A percentile compares a stretch with the other conserved stretches of the same genome.
phyloP scores from a whole-genome alignment of 2,797 vertebrate genomes.

The Graptemys geographica region DNA sequence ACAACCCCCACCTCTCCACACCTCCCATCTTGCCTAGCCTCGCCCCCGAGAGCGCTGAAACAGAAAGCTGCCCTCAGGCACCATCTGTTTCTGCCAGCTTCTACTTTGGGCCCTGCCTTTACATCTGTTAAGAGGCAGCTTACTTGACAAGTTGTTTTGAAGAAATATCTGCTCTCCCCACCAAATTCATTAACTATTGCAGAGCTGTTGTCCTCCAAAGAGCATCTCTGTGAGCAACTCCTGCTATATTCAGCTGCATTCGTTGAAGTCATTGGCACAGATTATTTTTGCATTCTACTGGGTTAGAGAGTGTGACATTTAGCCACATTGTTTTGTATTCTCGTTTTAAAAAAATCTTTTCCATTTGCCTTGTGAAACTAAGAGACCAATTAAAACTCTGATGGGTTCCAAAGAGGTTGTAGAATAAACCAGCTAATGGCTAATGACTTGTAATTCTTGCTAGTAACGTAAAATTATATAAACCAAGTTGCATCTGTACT shows the following conservation, averaged over 20 bases:
- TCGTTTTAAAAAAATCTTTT: constrained; percentile 65
- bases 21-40: constrained; percentile 75
- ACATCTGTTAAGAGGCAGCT: constrained; percentile 84
- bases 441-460: constrained; percentile 76
- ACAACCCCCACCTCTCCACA: constrained; percentile 66
- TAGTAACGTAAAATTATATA: constrained; percentile 73
- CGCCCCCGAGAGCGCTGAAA: constrained; percentile 81
- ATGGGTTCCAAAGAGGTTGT: constrained; percentile 75
- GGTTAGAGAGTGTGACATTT: constrained; percentile 54
- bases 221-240: constrained; percentile 48
- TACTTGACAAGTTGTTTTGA: constrained; percentile 84
- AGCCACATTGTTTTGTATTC: constrained; percentile 70
- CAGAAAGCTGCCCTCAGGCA: constrained; percentile 84
- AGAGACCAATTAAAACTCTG: constrained; percentile 75
- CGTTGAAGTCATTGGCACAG: constrained; percentile 71
- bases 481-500: constrained; percentile 53
- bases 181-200: constrained; percentile 72
- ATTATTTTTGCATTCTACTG: constrained; percentile 71
- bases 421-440: constrained; percentile 69
- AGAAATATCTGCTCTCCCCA: constrained; percentile 75
- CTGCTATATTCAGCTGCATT: constrained; percentile 72
- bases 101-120: constrained; percentile 79
- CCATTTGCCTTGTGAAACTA: constrained; percentile 52
- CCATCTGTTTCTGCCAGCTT: constrained; percentile 89
- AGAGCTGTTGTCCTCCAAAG: constrained; percentile 56